phyloP scores from a whole-genome alignment of 2,888 invertebrate species.

The Phengaris alcon region DNA sequence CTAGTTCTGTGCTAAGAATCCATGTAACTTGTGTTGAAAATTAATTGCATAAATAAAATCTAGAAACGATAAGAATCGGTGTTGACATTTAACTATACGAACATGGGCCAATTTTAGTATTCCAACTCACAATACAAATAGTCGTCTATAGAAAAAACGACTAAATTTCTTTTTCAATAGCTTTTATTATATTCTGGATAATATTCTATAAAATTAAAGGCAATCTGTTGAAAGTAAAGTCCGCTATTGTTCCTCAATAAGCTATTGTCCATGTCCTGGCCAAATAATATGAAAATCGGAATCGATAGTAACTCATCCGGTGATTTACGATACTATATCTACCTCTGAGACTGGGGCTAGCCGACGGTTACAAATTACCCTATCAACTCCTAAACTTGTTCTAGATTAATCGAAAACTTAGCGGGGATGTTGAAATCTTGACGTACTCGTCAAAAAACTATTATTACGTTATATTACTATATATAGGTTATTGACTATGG shows the following conservation, averaged over 20 bases:
- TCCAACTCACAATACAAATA: not conserved
- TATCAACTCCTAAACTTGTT: slow-evolving; percentile 13
- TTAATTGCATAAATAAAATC: too few relatives aligned
- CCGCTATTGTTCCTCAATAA: not conserved
- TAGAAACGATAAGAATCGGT: too few relatives aligned
- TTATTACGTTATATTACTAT: too few relatives aligned
- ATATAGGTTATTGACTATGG: too few relatives aligned
- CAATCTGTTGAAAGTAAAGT: not conserved
- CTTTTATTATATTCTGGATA: not conserved
- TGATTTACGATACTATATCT: not conserved
- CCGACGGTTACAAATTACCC: slow-evolving; percentile 28
- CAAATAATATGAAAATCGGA: not conserved
- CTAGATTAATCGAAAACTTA: not conserved
- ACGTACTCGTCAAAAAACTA: not conserved
- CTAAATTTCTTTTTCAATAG: not conserved
- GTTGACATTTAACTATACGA: too few relatives aligned
- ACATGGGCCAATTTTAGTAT: not conserved
- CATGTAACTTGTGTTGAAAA: too few relatives aligned
- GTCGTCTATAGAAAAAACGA: not conserved
- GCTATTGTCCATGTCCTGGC: not conserved
- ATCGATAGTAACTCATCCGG: not conserved
- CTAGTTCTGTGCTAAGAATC: too few relatives aligned
- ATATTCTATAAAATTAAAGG: not conserved
- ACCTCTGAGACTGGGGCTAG: not conserved
- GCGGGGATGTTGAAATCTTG: slow-evolving; percentile 5